Conservation (phyloP, 2,888 invertebrate genomes). For the Campoplex nolae region DNA sequence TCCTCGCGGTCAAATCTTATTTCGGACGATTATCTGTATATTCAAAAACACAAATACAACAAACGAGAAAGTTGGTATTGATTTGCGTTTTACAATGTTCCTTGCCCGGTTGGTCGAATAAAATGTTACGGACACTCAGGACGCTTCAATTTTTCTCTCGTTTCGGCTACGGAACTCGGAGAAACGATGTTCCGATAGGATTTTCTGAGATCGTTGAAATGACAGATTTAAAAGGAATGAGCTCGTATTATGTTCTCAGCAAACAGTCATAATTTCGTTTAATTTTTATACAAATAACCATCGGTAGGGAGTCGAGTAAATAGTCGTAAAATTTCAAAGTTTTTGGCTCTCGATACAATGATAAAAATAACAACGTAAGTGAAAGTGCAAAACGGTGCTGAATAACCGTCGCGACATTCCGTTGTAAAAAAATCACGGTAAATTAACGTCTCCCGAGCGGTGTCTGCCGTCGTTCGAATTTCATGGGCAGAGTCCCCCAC, state of each 20-base stretch:
- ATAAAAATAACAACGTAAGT: not conserved
- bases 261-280: not conserved
- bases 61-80: slow-evolving; percentile 61
- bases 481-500: not conserved
- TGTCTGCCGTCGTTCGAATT: not conserved
- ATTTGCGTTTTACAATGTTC: slow-evolving; percentile 11
- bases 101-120: slow-evolving; percentile 13
- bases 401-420: not conserved
- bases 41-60: slow-evolving; percentile 48
- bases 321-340: not conserved
- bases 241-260: not conserved
- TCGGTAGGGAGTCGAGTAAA: not conserved
- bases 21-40: slow-evolving; percentile 37
- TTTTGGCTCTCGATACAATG: not conserved
- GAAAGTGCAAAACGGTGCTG: not conserved
- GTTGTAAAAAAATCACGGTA: not conserved
- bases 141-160: slow-evolving; percentile 54
- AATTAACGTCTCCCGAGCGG: not conserved
- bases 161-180: slow-evolving; percentile 39
- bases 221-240: not conserved
- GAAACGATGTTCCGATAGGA: no score
- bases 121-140: not conserved
- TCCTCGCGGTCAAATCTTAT: not conserved
- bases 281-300: not conserved
- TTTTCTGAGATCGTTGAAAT: not conserved